Conservation (phyloP, 2,888 invertebrate species). For the Drosophila tanythrix region DNA sequence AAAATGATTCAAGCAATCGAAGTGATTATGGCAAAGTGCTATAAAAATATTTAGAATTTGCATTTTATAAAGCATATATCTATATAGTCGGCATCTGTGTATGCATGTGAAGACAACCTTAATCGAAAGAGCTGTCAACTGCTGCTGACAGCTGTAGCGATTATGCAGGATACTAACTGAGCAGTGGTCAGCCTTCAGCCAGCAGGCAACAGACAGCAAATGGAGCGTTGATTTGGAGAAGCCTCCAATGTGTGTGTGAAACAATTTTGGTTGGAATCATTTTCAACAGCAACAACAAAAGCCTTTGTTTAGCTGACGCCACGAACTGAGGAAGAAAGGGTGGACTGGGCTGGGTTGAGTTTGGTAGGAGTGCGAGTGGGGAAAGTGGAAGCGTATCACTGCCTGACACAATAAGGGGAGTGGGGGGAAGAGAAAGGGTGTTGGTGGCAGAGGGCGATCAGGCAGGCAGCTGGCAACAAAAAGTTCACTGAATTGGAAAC, state of each 20-base stretch:
- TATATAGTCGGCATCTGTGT: not conserved
- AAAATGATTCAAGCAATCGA: not conserved
- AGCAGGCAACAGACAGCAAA: slow-evolving; percentile 17
- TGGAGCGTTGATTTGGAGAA: slow-evolving; percentile 28
- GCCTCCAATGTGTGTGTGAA: slow-evolving; percentile 10
- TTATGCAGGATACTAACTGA: slow-evolving; percentile 27
- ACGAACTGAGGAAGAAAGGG: slow-evolving; percentile 1
- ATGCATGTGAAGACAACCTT: not conserved
- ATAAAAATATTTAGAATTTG: not conserved
- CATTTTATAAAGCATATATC: not conserved
- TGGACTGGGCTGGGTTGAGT: not conserved
- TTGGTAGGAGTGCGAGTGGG: not conserved
- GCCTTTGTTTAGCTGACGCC: slow-evolving; percentile 53
- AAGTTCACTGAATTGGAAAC: slow-evolving; percentile 78
- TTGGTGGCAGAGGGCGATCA: slow-evolving; percentile 17
- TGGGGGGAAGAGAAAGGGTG: not conserved
- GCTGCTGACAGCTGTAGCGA: slow-evolving; percentile 23
- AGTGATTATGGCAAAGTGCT: not conserved
- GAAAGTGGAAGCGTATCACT: slow-evolving; percentile 8
- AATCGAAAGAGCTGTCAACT: slow-evolving; percentile 20
- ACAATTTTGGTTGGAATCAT: slow-evolving; percentile 27
- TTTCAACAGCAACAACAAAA: slow-evolving; percentile 39
- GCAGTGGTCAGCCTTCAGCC: slow-evolving; percentile 8
- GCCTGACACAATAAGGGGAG: not conserved
- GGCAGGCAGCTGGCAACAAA: slow-evolving; percentile 63